Conservation (phyloP, 2,797 vertebrate species). For the Sarcoramphus papa region DNA sequence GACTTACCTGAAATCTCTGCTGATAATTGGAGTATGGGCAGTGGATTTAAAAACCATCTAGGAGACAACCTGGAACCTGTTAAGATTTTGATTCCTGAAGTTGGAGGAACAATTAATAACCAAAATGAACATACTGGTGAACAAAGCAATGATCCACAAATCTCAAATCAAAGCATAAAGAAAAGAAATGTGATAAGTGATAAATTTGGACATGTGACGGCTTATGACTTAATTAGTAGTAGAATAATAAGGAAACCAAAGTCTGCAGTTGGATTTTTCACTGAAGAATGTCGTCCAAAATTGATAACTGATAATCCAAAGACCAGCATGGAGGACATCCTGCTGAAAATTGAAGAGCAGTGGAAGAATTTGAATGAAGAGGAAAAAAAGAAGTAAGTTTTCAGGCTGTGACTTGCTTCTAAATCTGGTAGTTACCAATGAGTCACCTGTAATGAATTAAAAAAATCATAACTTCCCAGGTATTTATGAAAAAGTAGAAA, state of each 20-base stretch:
- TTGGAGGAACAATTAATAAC: neutral
- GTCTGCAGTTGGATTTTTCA: constrained; percentile 83
- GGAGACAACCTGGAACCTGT: constrained; percentile 83
- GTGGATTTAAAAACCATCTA: constrained; percentile 70
- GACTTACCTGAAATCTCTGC: constrained; percentile 68
- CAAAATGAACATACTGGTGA: neutral
- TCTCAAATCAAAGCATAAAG: constrained; percentile 55
- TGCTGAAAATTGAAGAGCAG: constrained; percentile 76
- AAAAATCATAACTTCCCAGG: constrained; percentile 17
- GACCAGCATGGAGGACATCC: constrained; percentile 80
- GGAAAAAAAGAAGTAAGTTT: constrained; percentile 90
- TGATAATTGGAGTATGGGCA: constrained; percentile 88
- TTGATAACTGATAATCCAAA: constrained; percentile 82
- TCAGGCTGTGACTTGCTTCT: constrained; percentile 72
- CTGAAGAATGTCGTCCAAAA: constrained; percentile 80
- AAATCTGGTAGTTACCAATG: constrained; percentile 71
- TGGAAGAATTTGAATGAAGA: constrained; percentile 89
- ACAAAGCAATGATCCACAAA: constrained; percentile 22
- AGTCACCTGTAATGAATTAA: constrained; percentile 71
- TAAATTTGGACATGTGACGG: constrained; percentile 81
- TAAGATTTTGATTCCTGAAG: constrained; percentile 72
- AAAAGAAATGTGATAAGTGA: constrained; percentile 79
- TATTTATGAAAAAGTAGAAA: constrained; percentile 71
- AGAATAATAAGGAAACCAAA: constrained; percentile 80
- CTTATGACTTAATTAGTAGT: constrained; percentile 89